Base-by-base conservation (phyloP, 2,888 invertebrate genomes). In the Caenorhabditis sp. region DNA sequence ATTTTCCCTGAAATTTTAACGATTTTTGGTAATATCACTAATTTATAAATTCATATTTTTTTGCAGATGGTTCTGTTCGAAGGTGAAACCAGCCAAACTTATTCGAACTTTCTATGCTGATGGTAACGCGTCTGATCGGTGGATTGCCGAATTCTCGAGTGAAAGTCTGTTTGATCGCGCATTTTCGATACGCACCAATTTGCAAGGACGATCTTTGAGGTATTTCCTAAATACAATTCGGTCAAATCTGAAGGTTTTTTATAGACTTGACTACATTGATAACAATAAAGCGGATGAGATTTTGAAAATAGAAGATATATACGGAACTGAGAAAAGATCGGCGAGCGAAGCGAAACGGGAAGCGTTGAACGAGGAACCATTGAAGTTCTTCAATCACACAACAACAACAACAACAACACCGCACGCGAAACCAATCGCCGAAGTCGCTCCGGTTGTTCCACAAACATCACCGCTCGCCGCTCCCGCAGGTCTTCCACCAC, bases 121-220 rank as follows among this genome's bases (percentile, higher is more conserved):
- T 61, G 80, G 81, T 23, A 81, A 83, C 26, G 79, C 81, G 10
- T 81, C 83, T 0, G 84, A 84, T 65, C 65, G 80, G 10, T 84
- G 84, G 84, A 69, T 84, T n/a, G 81, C 82, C 19, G 83, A 83
- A 66, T 83, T 83, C 60, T 75, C 77, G 37, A 77, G 67, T 51
- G 78, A 78, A 36, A 64, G 62, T 31, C 27, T 67, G 12, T 69
- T 76, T 69, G 67, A 73, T 12, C 60, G 71, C 21, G 71, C 76
- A 1, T 64, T 66, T 21, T 51, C 58, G 12, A 69, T 77, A n/a
- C 31, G 63, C n/a, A 55, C 66, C 8, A 51, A 58, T 14, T 66
- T 72, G 26, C n/a, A 66, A 12, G 76, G 76, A 14, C 49, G 79
- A 58, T 65, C 63, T 36, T n/a, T 79, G 12, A 64, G 58, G 73